A percentile compares a stretch with the other conserved stretches of the same genome.
Evolutionary conservation across 2,113 vertebrate genomes (phyloP).

Genomic region (Butastur rufipennis): DNA sequence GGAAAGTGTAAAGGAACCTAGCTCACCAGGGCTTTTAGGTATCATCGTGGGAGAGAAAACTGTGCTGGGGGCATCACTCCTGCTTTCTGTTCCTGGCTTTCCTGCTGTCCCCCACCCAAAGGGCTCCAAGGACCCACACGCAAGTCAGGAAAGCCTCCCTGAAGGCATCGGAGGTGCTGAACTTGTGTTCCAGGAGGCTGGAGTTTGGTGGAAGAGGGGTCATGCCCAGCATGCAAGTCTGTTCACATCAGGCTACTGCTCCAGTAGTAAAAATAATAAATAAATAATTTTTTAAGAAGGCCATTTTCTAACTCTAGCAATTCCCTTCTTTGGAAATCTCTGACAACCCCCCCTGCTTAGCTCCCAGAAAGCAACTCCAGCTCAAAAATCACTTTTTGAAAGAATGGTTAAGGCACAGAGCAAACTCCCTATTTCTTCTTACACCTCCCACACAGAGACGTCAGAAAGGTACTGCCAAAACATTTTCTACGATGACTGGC

Average conservation of each 20-base stretch:
- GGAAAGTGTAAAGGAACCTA: neutral
- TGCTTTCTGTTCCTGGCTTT: neutral
- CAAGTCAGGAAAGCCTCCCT: neutral
- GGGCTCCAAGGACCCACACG: neutral
- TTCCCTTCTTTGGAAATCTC: neutral
- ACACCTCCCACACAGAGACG: constrained; percentile 47
- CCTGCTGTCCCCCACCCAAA: neutral
- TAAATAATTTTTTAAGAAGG: neutral
- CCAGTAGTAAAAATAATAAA: neutral
- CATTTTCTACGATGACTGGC: constrained; percentile 12
- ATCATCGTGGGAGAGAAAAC: neutral
- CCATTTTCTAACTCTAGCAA: neutral
- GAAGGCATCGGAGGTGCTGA: neutral
- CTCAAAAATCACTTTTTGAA: neutral
- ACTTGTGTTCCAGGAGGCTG: neutral
- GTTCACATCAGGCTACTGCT: neutral
- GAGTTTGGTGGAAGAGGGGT: neutral
- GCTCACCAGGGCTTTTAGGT: neutral
- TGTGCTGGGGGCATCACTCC: neutral
- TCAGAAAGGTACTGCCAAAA: constrained; percentile 52
- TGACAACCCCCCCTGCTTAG: neutral
- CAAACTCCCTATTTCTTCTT: constrained; percentile 13
- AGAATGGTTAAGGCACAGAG: neutral
- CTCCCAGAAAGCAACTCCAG: neutral
- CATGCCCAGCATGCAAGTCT: neutral